Conservation (phyloP, 2,888 invertebrate genomes). For the Ichneumon xanthorius region DNA sequence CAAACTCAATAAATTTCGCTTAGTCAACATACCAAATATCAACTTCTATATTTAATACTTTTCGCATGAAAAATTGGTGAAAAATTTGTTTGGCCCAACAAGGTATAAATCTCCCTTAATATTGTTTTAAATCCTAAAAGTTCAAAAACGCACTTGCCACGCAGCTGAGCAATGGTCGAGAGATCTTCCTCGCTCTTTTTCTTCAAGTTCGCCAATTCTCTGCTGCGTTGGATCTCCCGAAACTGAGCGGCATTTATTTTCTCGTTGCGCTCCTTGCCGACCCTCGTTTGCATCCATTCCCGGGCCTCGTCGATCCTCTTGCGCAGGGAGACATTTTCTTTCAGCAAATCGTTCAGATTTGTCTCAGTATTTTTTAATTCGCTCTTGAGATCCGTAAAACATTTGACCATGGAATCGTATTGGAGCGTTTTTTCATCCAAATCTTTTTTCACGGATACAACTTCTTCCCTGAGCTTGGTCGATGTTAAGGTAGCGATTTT, state of each 20-base stretch:
- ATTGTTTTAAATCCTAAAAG: not conserved
- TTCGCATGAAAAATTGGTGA: too few relatives aligned
- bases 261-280: constrained; percentile 70
- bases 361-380: constrained; percentile 71
- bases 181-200: constrained; percentile 75
- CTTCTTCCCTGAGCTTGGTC: constrained; percentile 69
- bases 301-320: constrained; percentile 74
- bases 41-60: too few relatives aligned
- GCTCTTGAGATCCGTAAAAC: constrained; percentile 70
- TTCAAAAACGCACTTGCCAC: constrained; percentile 70
- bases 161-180: constrained; percentile 70
- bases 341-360: constrained; percentile 72
- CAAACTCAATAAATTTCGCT: too few relatives aligned
- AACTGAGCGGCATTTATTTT: constrained; percentile 66
- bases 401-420: constrained; percentile 67
- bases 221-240: constrained; percentile 69
- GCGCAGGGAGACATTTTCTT: constrained; percentile 71
- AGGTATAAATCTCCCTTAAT: not conserved
- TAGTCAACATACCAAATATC: too few relatives aligned
- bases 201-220: constrained; percentile 73
- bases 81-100: too few relatives aligned
- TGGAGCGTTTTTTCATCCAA: constrained; percentile 68
- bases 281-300: constrained; percentile 70
- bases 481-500: constrained; percentile 61
- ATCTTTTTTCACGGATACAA: constrained; percentile 55